Evolutionary conservation across 2,113 vertebrate genomes (phyloP), one percentile per base, ranked within the genome.

Genomic region (Rhinogobius similis): DNA sequence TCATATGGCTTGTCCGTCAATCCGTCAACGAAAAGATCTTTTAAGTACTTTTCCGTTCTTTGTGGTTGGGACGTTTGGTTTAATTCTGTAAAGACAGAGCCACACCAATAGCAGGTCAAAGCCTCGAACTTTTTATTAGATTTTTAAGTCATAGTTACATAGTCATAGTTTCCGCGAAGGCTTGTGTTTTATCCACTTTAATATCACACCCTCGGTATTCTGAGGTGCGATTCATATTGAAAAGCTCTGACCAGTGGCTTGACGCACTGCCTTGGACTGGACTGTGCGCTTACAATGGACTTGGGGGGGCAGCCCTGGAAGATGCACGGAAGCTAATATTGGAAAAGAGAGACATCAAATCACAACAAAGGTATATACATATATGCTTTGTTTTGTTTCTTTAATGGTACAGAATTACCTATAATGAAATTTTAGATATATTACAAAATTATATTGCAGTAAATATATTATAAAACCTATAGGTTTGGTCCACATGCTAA

Each of bases 241-340:
- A 78, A 72, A 55, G 18, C 63, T 55, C 39, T 71, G 74, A 79
- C 78, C 71, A 46, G 75, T 73, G 87, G 81, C 75, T 72, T 77
- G 79, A 86, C 84, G 75, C 84, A 66, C 61, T 56, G 67, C 48
- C 59, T 65, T 18, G 77, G 46, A 81, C 75, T 74, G 77, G 46
- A 46, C 41, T 73, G 65, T 71, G 61, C 26, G 73, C 64, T 70
- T 80, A 87, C 78, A 79, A 92, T 91, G 90, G 86, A 89, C 81
- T 86, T 86, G 73, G 79, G 72, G 59, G 84, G 80, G 11, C 64
- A 82, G 67, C 64, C 67, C 75, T 76, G 86, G 85, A 82, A 75
- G 83, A 85, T 77, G 68, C 83, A 70, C 76, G 79, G 76, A 71
- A 85, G 83, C 77, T 71, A 73, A 77, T 64, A 64, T 70, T 76